phyloP scores from a whole-genome alignment of 2,113 vertebrate species.

The Hoplias malabaricus region DNA sequence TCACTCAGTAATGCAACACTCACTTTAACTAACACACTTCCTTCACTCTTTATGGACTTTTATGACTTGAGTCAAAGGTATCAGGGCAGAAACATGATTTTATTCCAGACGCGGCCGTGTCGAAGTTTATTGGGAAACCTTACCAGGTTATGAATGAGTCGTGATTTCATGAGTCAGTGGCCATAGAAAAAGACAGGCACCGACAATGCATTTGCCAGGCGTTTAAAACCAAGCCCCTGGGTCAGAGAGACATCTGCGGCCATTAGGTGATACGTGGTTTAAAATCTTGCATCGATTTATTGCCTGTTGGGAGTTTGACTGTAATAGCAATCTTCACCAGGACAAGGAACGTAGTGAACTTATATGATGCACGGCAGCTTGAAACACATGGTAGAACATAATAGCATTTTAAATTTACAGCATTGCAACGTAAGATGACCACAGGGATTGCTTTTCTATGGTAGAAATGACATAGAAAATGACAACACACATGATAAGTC shows the following conservation, averaged over 20 bases:
- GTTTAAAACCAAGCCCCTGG: conserved; percentile 26
- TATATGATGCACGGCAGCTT: neutral
- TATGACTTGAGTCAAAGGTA: conserved; percentile 67
- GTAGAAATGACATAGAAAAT: neutral
- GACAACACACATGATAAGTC: neutral
- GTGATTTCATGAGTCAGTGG: conserved; percentile 48
- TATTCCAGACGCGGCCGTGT: conserved; percentile 62
- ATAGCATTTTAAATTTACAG: neutral
- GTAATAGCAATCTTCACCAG: neutral
- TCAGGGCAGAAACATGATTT: conserved; percentile 50
- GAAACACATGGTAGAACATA: neutral
- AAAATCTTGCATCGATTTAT: conserved; percentile 11
- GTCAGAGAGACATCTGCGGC: conserved; percentile 21
- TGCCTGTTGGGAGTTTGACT: neutral
- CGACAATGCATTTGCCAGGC: conserved; percentile 29
- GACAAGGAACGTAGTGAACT: neutral
- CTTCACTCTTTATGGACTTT: conserved; percentile 68
- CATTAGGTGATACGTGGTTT: conserved; percentile 19
- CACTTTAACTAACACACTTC: conserved; percentile 71
- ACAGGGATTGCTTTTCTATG: neutral
- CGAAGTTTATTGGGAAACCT: conserved; percentile 46
- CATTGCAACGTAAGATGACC: neutral
- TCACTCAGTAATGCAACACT: conserved; percentile 78
- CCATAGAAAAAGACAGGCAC: conserved; percentile 47
- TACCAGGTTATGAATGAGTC: conserved; percentile 50